Evolutionary conservation across 2,113 vertebrate species (phyloP).

Genomic region (Anhinga anhinga): DNA sequence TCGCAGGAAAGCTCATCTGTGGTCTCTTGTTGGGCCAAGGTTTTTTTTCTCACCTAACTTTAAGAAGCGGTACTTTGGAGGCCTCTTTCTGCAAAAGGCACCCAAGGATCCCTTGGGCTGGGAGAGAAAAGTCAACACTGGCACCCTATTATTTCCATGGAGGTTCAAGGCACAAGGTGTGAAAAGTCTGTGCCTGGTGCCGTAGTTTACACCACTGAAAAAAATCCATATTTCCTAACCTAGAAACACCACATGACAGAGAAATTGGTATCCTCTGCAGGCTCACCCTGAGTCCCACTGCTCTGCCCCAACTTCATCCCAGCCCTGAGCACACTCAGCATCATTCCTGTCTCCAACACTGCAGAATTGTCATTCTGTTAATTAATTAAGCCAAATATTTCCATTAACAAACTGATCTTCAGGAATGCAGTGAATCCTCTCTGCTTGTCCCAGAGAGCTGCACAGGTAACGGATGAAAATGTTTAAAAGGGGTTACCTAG

Average conservation of each 20-base stretch:
- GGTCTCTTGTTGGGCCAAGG: not conserved
- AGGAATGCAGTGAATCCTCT: slow-evolving; percentile 8
- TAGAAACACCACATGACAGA: not conserved
- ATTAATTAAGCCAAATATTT: slow-evolving; percentile 45
- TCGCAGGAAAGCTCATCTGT: not conserved
- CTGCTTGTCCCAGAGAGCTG: not conserved
- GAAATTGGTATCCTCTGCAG: not conserved
- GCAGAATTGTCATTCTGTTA: slow-evolving; percentile 37
- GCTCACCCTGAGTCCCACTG: not conserved
- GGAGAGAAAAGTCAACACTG: not conserved
- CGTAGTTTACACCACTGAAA: not conserved
- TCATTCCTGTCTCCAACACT: not conserved
- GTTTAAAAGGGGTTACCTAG: not conserved
- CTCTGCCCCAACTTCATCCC: not conserved
- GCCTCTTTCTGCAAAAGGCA: not conserved
- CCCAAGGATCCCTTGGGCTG: not conserved
- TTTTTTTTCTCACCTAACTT: not conserved
- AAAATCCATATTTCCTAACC: not conserved
- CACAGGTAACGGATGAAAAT: not conserved
- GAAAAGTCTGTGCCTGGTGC: not conserved
- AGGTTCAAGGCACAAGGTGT: not conserved
- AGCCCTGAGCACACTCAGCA: not conserved
- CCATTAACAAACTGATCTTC: slow-evolving; percentile 16
- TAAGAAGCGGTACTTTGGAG: not conserved
- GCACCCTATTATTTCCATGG: not conserved